These are phyloP conservation scores for Drosophila nigritarsus DNA, from an alignment of 2,888 invertebrate genomes.

Conservation along the genomic window DNA sequence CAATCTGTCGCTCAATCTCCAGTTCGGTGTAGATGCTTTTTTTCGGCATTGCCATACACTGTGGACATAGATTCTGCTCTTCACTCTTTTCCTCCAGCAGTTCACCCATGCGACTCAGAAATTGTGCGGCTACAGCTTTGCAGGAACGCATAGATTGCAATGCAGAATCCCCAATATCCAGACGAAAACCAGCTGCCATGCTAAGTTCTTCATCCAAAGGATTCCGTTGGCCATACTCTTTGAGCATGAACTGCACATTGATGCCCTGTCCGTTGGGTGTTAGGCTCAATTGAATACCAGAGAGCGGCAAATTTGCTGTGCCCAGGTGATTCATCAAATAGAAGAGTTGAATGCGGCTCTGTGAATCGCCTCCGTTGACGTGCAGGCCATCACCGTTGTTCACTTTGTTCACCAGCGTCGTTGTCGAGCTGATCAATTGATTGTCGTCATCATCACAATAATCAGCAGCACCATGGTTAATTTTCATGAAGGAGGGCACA, in stretches of 20 bases:
- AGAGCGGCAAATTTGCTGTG: constrained; percentile 37
- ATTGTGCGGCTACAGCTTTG: constrained; percentile 24
- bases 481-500: constrained; percentile 52
- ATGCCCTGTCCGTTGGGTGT: constrained; percentile 49
- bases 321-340: constrained; percentile 57
- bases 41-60: constrained; percentile 31
- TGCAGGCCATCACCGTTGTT: constrained; percentile 24
- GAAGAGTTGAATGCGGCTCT: constrained; percentile 41
- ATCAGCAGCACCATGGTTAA: neutral
- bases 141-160: neutral
- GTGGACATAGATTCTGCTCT: constrained; percentile 38
- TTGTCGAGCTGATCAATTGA: constrained; percentile 42
- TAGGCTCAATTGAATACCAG: constrained; percentile 42
- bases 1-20: constrained; percentile 68
- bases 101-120: constrained; percentile 39
- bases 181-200: constrained; percentile 22
- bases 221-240: neutral
- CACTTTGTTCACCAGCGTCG: constrained; percentile 34
- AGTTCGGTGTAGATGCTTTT: constrained; percentile 51
- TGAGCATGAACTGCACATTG: constrained; percentile 47
- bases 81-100: constrained; percentile 32
- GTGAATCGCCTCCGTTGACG: neutral
- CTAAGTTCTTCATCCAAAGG: constrained; percentile 28
- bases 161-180: constrained; percentile 14
- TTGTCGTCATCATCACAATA: neutral